These are phyloP conservation scores for Zaprionus ghesquierei DNA, from an alignment of 1,140 invertebrate species.

Conservation along the genomic window DNA sequence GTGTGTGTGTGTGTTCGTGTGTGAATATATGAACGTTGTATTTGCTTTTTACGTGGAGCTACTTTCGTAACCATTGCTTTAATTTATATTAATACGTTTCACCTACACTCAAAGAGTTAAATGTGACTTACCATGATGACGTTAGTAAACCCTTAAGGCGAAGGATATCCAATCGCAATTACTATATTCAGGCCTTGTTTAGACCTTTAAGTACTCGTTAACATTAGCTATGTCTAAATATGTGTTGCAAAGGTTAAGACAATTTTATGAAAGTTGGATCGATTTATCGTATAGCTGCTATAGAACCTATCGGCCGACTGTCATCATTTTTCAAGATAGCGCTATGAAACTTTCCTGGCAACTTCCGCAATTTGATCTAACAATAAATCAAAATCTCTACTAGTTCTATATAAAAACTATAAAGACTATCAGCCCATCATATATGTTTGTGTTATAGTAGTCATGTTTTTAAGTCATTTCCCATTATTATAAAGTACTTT, in stretches of 20 bases:
- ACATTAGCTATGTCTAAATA: no score
- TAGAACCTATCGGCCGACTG: no score
- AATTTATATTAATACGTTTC: constrained; percentile 44
- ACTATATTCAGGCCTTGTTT: neutral
- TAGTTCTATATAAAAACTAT: neutral
- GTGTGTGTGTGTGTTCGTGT: neutral
- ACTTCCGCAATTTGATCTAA: neutral
- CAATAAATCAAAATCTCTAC: neutral
- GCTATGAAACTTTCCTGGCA: no score
- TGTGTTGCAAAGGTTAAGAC: no score
- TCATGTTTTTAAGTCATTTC: neutral
- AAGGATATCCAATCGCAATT: neutral
- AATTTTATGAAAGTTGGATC: no score
- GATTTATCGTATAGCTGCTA: no score
- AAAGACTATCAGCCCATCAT: neutral
- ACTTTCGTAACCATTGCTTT: constrained; percentile 56
- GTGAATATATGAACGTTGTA: neutral
- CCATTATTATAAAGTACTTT: neutral
- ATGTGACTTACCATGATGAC: neutral
- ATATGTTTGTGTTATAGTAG: neutral
- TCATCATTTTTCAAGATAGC: no score
- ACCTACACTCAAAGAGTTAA: constrained; percentile 29
- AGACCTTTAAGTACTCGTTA: neutral
- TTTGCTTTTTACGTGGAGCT: constrained; percentile 18
- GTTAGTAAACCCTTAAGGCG: neutral